phyloP scores from a whole-genome alignment of 2,888 invertebrate species.

The Notodonta ziczac region DNA sequence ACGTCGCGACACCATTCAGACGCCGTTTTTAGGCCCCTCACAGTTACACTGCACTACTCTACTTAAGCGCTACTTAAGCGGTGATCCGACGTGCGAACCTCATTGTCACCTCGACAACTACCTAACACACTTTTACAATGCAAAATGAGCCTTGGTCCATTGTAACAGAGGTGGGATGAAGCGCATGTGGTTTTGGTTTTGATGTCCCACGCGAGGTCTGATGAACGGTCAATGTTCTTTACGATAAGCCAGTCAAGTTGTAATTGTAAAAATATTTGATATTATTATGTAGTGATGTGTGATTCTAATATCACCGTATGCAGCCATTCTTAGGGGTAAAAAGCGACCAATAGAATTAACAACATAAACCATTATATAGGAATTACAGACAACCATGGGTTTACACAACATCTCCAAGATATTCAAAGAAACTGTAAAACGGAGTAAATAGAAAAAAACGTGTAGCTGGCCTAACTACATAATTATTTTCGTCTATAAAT shows the following conservation, averaged over 20 bases:
- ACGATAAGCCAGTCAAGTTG: background rate
- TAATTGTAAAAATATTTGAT: background rate
- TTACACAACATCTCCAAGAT: no score
- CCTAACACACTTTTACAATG: slow-evolving; percentile 6
- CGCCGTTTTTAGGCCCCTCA: slow-evolving; percentile 24
- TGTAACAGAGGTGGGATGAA: slow-evolving; percentile 6
- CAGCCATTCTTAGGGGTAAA: no score
- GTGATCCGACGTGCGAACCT: slow-evolving; percentile 58
- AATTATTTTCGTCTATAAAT: no score
- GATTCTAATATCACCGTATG: no score
- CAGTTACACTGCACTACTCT: slow-evolving; percentile 76
- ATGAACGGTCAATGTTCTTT: slow-evolving; percentile 28
- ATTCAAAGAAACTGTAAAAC: no score
- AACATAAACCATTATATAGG: no score
- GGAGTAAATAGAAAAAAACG: no score
- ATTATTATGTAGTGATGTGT: background rate
- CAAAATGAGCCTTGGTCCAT: slow-evolving; percentile 39
- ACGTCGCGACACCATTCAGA: background rate
- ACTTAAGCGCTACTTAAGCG: slow-evolving; percentile 55
- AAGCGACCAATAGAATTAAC: no score
- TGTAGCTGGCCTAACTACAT: no score
- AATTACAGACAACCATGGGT: no score
- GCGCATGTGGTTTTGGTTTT: slow-evolving; percentile 11
- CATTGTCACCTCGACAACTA: slow-evolving; percentile 60
- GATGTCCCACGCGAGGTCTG: slow-evolving; percentile 26